Base-by-base conservation (phyloP, 2,797 vertebrate genomes). In the Sebastes iracundus region DNA sequence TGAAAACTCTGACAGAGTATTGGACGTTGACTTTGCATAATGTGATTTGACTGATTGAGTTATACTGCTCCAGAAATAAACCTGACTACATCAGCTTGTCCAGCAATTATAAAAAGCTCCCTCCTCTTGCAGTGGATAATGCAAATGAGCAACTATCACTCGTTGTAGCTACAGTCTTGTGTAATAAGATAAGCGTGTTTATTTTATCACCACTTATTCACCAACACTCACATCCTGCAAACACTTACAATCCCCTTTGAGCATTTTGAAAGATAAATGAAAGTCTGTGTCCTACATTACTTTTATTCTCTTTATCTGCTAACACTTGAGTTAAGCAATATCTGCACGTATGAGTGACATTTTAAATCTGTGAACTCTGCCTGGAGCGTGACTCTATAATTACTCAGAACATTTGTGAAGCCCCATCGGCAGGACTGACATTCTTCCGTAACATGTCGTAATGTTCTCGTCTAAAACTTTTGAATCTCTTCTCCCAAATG, bases 301-400 rank as follows among this genome's bases (percentile, higher is more conserved):
- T 72, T 72, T 72, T n/a, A 30, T 68, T 61, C 9, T 70, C 63
- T 59, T 52, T 52, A 42, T 75, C 66, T 55, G 62, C 6, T 8
- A 28, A 70, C 53, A 59, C 12, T 32, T 23, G 7, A 77, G 60
- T 30, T 11, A 1, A 72, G 49, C 32, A 64, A 33, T 42, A 53
- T 73, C 3, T 59, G 52, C 73, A 83, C 38, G 61, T 28, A 32
- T 46, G 35, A 72, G 22, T 64, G 38, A 61, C 60, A 72, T 23
- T 68, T 81, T 18, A 58, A 70, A 78, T 79, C 59, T 65, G 20
- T 56, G 20, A 68, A 53, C 1, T 53, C 1, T 8, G 66, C 71
- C 16, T 42, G 9, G 72, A 77, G 69, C 68, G 3, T 18, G 30
- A 55, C 69, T 49, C 67, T 52, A 22, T 71, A 56, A 87, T 89